These are phyloP conservation scores for Telenomus remus DNA, from an alignment of 1,140 invertebrate species.

Conservation along the genomic window DNA sequence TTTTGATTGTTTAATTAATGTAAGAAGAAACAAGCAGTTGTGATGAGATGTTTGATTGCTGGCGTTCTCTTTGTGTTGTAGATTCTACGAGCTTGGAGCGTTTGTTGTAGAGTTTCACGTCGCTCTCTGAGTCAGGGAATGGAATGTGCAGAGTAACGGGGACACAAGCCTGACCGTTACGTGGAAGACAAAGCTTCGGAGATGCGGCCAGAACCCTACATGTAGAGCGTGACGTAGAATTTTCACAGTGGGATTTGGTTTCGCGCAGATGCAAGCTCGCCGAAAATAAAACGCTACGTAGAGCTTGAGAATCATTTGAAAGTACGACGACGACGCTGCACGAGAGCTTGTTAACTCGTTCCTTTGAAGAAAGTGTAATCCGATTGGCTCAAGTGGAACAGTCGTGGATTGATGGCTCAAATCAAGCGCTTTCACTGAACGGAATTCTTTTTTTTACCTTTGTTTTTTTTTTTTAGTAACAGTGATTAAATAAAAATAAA, in stretches of 20 bases:
- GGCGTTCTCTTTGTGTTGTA: background rate
- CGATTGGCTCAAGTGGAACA: conserved; percentile 20
- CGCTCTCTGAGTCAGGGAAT: conserved; percentile 13
- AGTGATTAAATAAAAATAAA: too few species aligned
- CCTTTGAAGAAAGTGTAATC: conserved; percentile 35
- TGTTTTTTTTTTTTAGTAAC: too few species aligned
- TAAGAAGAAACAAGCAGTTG: too few species aligned
- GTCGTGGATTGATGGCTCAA: conserved; percentile 7
- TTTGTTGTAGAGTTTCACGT: conserved; percentile 27
- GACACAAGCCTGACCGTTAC: conserved; percentile 37
- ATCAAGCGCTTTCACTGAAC: background rate
- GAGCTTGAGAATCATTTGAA: conserved; percentile 22
- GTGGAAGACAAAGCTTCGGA: conserved; percentile 31
- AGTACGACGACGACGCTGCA: conserved; percentile 9
- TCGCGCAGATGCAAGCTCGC: background rate
- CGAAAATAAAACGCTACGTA: conserved; percentile 11
- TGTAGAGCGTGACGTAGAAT: conserved; percentile 36
- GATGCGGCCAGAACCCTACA: conserved; percentile 32
- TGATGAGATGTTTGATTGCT: background rate
- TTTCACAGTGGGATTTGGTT: conserved; percentile 15
- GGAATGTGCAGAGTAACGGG: conserved; percentile 45
- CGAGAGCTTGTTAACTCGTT: conserved; percentile 12
- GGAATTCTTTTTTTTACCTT: too few species aligned
- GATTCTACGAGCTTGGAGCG: background rate
- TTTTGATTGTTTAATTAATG: too few species aligned